phyloP scores from a whole-genome alignment of 2,888 invertebrate species.

The Conistra vaccinii region DNA sequence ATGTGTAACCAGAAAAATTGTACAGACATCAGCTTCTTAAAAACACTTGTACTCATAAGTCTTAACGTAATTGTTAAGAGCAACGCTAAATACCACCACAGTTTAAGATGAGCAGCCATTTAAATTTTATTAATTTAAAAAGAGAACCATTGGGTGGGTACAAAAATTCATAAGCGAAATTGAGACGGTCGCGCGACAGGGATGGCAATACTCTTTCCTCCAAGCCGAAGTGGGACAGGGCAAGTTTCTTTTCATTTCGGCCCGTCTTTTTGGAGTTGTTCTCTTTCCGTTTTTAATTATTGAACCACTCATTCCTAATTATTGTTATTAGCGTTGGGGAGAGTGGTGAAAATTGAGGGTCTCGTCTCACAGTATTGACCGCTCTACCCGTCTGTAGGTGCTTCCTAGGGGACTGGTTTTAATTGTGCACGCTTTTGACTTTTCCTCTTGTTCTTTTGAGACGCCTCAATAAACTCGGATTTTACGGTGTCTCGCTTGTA shows the following conservation, averaged over 20 bases:
- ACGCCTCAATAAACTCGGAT: conserved; percentile 88
- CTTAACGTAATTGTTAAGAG: conserved; percentile 61
- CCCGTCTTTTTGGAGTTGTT: conserved; percentile 86
- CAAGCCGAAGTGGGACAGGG: conserved; percentile 73
- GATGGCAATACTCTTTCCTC: conserved; percentile 69
- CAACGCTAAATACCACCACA: conserved; percentile 67
- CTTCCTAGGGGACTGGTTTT: conserved; percentile 86
- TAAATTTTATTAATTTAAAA: conserved; percentile 85
- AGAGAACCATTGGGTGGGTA: conserved; percentile 72
- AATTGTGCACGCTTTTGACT: conserved; percentile 89
- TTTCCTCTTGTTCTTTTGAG: conserved; percentile 88
- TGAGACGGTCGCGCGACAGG: conserved; percentile 77
- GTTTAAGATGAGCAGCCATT: conserved; percentile 74
- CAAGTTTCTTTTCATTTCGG: conserved; percentile 76
- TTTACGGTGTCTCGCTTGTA: conserved; percentile 85
- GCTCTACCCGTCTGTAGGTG: conserved; percentile 81
- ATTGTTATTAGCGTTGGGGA: conserved; percentile 91
- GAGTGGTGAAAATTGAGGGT: conserved; percentile 91
- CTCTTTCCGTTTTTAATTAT: conserved; percentile 91
- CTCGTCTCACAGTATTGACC: conserved; percentile 89
- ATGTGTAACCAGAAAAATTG: neutral
- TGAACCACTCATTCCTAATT: conserved; percentile 92
- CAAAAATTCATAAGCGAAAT: conserved; percentile 84
- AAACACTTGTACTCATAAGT: conserved; percentile 36
- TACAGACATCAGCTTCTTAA: neutral